Evolutionary conservation across 2,888 invertebrate genomes (phyloP).

Genomic region (Erynnis tages): DNA sequence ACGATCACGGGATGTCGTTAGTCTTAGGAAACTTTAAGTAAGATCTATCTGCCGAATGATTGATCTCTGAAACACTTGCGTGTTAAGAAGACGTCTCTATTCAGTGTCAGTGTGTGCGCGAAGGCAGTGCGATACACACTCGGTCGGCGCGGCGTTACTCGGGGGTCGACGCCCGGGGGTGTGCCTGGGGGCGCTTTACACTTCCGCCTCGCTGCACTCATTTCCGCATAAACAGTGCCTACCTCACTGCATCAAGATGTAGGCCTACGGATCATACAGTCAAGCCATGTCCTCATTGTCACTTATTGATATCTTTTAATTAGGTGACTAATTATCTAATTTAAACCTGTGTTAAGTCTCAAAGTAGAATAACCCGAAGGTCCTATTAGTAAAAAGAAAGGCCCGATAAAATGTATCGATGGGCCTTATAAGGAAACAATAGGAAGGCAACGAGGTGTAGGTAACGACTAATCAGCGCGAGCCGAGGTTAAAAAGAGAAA

Average conservation of each 20-base stretch:
- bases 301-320: constrained; percentile 17
- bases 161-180: constrained; percentile 64
- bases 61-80: constrained; percentile 40
- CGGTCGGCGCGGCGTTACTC: constrained; percentile 39
- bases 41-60: constrained; percentile 36
- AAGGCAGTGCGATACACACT: constrained; percentile 41
- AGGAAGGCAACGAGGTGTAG: constrained; percentile 1
- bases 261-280: constrained; percentile 42
- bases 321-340: constrained; percentile 20
- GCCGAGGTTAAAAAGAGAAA: constrained; percentile 64
- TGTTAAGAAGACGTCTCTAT: constrained; percentile 37
- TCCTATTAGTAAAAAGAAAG: neutral
- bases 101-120: constrained; percentile 39
- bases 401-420: neutral
- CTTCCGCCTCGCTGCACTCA: constrained; percentile 77
- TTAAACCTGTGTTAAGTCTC: neutral
- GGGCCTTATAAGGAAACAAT: constrained; percentile 1
- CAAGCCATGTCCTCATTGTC: constrained; percentile 26
- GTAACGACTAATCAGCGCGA: constrained; percentile 54
- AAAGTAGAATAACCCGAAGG: neutral
- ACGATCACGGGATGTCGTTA: no score
- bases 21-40: no score
- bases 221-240: constrained; percentile 75
- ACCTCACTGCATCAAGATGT: constrained; percentile 59
- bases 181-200: constrained; percentile 67